Base-by-base conservation (phyloP, 2,797 vertebrate species). In the Fistularia commersonii region DNA sequence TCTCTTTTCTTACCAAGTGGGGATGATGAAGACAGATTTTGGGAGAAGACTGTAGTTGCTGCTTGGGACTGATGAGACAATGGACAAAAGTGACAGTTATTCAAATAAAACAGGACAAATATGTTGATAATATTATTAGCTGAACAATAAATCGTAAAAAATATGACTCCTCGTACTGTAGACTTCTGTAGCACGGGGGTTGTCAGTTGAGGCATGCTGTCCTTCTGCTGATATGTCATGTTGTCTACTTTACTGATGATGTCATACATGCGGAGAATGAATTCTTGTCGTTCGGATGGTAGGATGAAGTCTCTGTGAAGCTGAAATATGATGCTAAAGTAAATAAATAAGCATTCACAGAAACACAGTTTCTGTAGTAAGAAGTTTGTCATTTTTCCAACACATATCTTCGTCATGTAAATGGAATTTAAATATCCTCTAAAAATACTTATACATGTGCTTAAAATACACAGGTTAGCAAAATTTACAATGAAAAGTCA, bases 231-330 rank as follows among this genome's bases (percentile, higher is more conserved):
- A 71, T 80, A 88, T 48, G 95, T 89, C 80, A 96, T 82, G 0
- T 90, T 89, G 83, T 95, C 94, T 32, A 90, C 94, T 1, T 90
- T 89, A 40, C 90, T 87, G 72, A 98, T 96, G 81, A 98, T 94
- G 82, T 97, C 95, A 69, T 82, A 88, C 87, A 98, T 94, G 14
- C 94, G 90, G 41, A 68, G 86, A 69, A 97, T 82, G 76, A 98
- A 98, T 6, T 90, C 84, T 0, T 92, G 87, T 41, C 64, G 76
- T 79, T 98, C 95, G 0, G 87, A 84, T 1, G 85, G 91, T 62
- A 97, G 88, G 68, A 98, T 94, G 85, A 98, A 98, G 76, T 96
- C 94, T 0, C 92, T 94, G 66, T 79, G 69, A 45, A 81, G 58
- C 84, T 87, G 44, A 45, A 4, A 23, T 4, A 4, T 23, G 23